These are phyloP conservation scores for Otolemur crassicaudatus DNA, from an alignment of 2,797 vertebrate genomes.

Conservation along the genomic window DNA sequence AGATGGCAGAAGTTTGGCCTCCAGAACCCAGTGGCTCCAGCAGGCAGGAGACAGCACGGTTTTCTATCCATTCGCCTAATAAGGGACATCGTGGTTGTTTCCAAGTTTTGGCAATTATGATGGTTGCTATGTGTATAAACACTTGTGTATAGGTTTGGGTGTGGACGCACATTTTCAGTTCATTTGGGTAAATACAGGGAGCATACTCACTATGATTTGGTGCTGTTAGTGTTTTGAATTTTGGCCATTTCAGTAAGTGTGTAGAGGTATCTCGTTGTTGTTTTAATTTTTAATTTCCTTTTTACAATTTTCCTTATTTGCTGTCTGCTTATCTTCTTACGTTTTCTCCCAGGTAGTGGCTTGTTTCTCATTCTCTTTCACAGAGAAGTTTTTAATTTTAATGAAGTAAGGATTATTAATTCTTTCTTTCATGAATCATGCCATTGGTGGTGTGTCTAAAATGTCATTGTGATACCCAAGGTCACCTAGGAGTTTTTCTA, in stretches of 20 bases:
- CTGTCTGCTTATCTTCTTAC: neutral
- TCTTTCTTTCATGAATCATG: neutral
- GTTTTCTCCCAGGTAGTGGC: neutral
- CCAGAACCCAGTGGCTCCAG: neutral
- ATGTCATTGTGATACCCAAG: neutral
- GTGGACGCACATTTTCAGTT: neutral
- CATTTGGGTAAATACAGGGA: neutral
- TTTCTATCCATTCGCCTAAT: neutral
- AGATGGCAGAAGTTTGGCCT: neutral
- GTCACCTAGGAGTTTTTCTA: neutral
- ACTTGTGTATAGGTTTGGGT: neutral
- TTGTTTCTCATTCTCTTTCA: neutral
- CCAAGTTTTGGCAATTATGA: neutral
- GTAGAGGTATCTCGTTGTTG: neutral
- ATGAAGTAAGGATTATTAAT: neutral
- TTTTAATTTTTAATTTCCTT: neutral
- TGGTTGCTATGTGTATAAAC: neutral
- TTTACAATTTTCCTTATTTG: neutral
- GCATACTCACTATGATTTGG: neutral
- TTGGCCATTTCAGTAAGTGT: neutral
- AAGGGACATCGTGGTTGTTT: neutral
- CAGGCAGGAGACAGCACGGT: neutral
- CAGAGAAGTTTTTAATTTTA: neutral
- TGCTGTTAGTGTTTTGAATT: neutral
- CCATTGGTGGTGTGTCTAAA: neutral